A percentile compares a stretch with the other conserved stretches of the same genome.
Evolutionary conservation across 1,140 invertebrate species (phyloP).

Genomic region (Centruroides sculpturatus): DNA sequence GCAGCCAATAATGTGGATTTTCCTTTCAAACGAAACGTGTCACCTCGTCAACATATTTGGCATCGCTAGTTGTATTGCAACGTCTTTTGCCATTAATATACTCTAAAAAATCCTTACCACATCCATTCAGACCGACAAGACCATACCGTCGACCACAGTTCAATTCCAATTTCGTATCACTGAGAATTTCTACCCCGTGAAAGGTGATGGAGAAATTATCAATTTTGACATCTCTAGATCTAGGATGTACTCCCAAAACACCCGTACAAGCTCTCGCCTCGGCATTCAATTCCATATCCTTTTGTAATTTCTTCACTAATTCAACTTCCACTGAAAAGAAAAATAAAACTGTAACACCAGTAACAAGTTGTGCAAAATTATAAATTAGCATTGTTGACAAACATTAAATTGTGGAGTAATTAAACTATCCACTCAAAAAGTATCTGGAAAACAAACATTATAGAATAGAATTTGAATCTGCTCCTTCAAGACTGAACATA

Average conservation of each 20-base stretch:
- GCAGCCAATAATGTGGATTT: constrained; percentile 87
- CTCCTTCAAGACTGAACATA: too few species aligned
- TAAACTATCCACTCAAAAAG: too few species aligned
- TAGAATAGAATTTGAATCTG: too few species aligned
- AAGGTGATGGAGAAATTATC: constrained; percentile 96
- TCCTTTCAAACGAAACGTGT: constrained; percentile 31
- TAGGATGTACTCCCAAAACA: constrained; percentile 81
- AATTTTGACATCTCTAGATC: constrained; percentile 92
- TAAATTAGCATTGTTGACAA: too few species aligned
- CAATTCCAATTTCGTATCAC: constrained; percentile 90
- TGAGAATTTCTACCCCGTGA: constrained; percentile 87
- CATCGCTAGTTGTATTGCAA: too few species aligned
- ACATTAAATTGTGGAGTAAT: too few species aligned
- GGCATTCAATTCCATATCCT: constrained; percentile 77
- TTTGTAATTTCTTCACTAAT: constrained; percentile 71
- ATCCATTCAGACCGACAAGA: constrained; percentile 89
- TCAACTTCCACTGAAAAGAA: constrained; percentile 42
- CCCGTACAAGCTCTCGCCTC: constrained; percentile 90
- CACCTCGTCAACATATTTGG: too few species aligned
- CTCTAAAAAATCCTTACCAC: constrained; percentile 44
- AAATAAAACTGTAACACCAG: neutral
- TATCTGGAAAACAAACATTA: too few species aligned
- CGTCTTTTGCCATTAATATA: too few species aligned
- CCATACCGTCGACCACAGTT: constrained; percentile 95
- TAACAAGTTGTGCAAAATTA: too few species aligned